Conservation (phyloP, 2,797 vertebrate species). For the Hybognathus amarus region DNA sequence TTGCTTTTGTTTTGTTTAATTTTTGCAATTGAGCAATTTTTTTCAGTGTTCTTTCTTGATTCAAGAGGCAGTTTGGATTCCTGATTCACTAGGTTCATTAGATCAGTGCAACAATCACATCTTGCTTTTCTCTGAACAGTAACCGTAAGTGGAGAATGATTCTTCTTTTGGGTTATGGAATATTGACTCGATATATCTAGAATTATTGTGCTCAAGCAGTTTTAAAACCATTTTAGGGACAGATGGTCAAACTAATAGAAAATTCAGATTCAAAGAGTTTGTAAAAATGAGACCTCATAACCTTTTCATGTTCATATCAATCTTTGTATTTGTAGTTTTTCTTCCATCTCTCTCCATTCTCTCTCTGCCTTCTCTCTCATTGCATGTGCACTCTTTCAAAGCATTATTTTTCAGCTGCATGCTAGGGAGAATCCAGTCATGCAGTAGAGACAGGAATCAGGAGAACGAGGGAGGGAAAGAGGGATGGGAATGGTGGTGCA, state of each 20-base stretch:
- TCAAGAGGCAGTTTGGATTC: not conserved
- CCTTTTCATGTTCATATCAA: not conserved
- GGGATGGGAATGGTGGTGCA: conserved; percentile 31
- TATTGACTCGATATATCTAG: not conserved
- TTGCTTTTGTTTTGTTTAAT: not conserved
- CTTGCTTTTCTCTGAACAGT: not conserved
- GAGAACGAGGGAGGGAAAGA: conserved; percentile 2
- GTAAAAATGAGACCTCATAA: not conserved
- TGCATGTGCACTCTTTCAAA: conserved; percentile 12
- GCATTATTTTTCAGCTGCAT: conserved; percentile 24
- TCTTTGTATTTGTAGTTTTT: not conserved
- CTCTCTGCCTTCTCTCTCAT: not conserved
- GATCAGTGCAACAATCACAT: not conserved
- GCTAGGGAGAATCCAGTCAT: not conserved
- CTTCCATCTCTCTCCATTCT: not conserved
- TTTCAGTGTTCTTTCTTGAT: not conserved
- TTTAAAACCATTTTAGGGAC: not conserved
- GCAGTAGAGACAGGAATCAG: not conserved
- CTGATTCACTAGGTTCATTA: not conserved
- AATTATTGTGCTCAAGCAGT: not conserved
- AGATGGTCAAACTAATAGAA: conserved; percentile 3
- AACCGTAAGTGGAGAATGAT: not conserved
- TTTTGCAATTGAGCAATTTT: not conserved
- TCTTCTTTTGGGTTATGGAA: too few relatives aligned
- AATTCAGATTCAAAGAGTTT: not conserved